phyloP scores from a whole-genome alignment of 2,797 vertebrate species.

The Huso huso region DNA sequence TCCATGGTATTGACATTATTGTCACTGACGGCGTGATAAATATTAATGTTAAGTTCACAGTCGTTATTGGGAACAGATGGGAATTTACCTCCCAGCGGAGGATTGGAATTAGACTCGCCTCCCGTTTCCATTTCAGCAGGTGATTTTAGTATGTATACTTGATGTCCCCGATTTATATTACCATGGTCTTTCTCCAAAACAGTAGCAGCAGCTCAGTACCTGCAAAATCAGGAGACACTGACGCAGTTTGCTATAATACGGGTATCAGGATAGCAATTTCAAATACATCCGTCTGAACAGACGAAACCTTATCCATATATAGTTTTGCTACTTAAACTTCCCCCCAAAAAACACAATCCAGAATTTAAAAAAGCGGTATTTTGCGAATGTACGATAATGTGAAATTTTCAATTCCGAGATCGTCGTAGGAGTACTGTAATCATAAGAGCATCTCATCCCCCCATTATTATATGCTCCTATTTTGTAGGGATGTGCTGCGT shows the following conservation, averaged over 20 bases:
- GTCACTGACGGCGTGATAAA: constrained; percentile 43
- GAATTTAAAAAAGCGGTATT: no score
- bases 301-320: constrained; percentile 9
- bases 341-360: no score
- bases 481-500: no score
- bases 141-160: constrained; percentile 40
- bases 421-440: no score
- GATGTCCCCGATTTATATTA: constrained; percentile 45
- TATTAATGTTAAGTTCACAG: constrained; percentile 37
- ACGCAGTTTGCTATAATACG: constrained; percentile 55
- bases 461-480: no score
- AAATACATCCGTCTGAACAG: constrained; percentile 34
- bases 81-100: constrained; percentile 36
- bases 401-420: no score
- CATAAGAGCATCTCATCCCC: no score
- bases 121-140: constrained; percentile 57
- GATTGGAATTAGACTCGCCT: constrained; percentile 40
- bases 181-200: constrained; percentile 52
- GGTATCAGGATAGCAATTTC: constrained; percentile 34
- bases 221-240: constrained; percentile 59
- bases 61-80: constrained; percentile 42
- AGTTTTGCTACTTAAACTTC: no score
- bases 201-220: constrained; percentile 48
- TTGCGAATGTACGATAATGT: no score
- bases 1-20: constrained; percentile 48